Conservation (phyloP, 2,113 vertebrate genomes). For the Xiphophorus hellerii region DNA sequence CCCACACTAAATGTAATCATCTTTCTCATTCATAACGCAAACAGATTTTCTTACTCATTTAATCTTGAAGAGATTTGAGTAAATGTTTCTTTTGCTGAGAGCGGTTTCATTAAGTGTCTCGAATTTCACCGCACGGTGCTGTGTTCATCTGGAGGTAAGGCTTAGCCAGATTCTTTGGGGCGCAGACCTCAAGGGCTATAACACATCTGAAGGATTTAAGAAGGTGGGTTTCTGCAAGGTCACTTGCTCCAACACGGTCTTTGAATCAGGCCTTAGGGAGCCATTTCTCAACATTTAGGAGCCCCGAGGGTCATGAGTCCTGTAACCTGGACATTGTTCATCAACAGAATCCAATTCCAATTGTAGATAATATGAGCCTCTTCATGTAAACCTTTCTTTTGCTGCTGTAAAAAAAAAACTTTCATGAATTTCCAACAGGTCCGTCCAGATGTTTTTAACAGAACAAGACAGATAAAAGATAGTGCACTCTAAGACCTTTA, state of each 20-base stretch:
- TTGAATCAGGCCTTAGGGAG: slow-evolving; percentile 41
- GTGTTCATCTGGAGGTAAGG: slow-evolving; percentile 18
- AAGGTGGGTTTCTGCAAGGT: slow-evolving; percentile 52
- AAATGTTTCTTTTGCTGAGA: slow-evolving; percentile 35
- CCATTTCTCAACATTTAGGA: slow-evolving; percentile 47
- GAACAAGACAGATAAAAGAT: slow-evolving; percentile 20
- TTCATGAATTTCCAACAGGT: slow-evolving; percentile 18
- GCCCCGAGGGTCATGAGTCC: slow-evolving; percentile 43
- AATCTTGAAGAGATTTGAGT: slow-evolving; percentile 35
- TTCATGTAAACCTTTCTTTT: slow-evolving; percentile 26
- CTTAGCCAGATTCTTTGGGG: slow-evolving; percentile 23
- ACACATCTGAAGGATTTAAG: slow-evolving; percentile 33
- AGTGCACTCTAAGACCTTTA: slow-evolving; percentile 1
- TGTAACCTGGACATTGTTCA: slow-evolving; percentile 23
- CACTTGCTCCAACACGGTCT: slow-evolving; percentile 51
- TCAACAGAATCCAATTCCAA: slow-evolving; percentile 31
- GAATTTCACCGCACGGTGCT: slow-evolving; percentile 24
- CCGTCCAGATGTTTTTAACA: slow-evolving; percentile 47
- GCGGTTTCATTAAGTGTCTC: not conserved
- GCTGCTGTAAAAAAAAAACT: slow-evolving; percentile 3
- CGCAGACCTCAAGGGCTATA: slow-evolving; percentile 20
- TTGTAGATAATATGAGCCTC: slow-evolving; percentile 36
- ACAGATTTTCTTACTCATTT: slow-evolving; percentile 32
- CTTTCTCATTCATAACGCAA: not conserved
- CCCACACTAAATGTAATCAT: slow-evolving; percentile 4